Percentiles rank a stretch among this genome's conserved stretches.
phyloP scores from a whole-genome alignment of 2,113 vertebrate species.

The Pipra filicauda region DNA sequence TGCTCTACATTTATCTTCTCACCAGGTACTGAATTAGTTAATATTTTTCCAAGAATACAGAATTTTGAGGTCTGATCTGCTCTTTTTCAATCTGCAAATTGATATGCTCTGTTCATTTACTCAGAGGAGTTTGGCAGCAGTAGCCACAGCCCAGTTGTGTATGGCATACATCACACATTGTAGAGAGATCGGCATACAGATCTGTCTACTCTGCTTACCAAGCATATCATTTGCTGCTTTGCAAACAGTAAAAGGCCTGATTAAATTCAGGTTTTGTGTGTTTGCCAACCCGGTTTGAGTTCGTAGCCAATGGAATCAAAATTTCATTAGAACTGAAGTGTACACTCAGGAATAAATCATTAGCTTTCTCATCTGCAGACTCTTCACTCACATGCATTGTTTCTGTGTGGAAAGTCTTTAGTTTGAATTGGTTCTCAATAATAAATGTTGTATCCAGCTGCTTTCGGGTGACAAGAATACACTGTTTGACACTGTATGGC shows the following conservation, averaged over 20 bases:
- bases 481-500: not conserved
- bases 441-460: not conserved
- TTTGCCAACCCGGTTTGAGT: conserved; percentile 24
- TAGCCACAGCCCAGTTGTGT: not conserved
- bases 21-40: not conserved
- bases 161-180: not conserved
- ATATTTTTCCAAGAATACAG: not conserved
- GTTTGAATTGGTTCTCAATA: not conserved
- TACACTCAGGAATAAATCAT: not conserved
- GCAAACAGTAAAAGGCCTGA: conserved; percentile 40
- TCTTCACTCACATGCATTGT: not conserved
- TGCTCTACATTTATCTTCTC: not conserved
- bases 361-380: not conserved
- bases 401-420: not conserved
- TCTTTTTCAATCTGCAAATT: not conserved
- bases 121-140: conserved; percentile 12
- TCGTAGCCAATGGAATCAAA: not conserved
- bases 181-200: not conserved
- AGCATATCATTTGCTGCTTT: conserved; percentile 9
- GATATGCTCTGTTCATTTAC: not conserved
- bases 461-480: not conserved
- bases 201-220: conserved; percentile 1
- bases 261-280: conserved; percentile 28
- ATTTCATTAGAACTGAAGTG: conserved; percentile 27
- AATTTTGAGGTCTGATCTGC: not conserved